phyloP scores from a whole-genome alignment of 2,888 invertebrate species.

The Crioceris asparagi region DNA sequence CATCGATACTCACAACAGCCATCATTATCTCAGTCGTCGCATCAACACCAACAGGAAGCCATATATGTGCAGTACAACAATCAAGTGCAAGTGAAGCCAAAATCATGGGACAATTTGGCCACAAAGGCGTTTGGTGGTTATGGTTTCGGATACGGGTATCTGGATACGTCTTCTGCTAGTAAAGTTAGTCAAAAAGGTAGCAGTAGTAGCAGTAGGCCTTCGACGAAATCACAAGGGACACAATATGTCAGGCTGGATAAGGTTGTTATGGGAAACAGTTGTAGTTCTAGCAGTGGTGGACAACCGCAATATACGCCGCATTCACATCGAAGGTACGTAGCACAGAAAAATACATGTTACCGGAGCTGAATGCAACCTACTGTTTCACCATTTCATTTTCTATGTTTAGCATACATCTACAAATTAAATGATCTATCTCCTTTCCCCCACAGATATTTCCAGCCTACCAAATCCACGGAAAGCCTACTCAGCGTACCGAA shows the following conservation, averaged over 20 bases:
- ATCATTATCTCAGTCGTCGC: neutral
- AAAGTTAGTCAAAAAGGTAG: slow-evolving; percentile 10
- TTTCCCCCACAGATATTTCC: slow-evolving; percentile 36
- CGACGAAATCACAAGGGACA: slow-evolving; percentile 23
- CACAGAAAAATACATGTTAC: neutral
- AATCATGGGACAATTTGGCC: slow-evolving; percentile 83
- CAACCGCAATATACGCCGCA: slow-evolving; percentile 40
- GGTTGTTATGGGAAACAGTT: slow-evolving; percentile 9
- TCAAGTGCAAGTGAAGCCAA: slow-evolving; percentile 62
- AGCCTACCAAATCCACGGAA: slow-evolving; percentile 72
- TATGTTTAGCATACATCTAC: too few relatives aligned
- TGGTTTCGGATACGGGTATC: slow-evolving; percentile 76
- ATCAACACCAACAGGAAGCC: slow-evolving; percentile 31
- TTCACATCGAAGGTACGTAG: slow-evolving; percentile 28
- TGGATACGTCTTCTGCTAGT: slow-evolving; percentile 47
- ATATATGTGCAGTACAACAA: slow-evolving; percentile 39
- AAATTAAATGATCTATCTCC: neutral
- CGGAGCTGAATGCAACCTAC: neutral
- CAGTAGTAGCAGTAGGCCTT: slow-evolving; percentile 11
- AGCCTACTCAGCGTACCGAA: slow-evolving; percentile 60
- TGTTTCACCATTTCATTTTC: too few relatives aligned
- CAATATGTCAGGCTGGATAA: slow-evolving; percentile 29
- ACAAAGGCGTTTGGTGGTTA: slow-evolving; percentile 80
- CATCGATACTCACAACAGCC: slow-evolving; percentile 32
- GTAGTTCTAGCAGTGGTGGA: slow-evolving; percentile 8